Conservation (phyloP, 92 coral and sea anemone genomes). For the Bergia puertoricense region DNA sequence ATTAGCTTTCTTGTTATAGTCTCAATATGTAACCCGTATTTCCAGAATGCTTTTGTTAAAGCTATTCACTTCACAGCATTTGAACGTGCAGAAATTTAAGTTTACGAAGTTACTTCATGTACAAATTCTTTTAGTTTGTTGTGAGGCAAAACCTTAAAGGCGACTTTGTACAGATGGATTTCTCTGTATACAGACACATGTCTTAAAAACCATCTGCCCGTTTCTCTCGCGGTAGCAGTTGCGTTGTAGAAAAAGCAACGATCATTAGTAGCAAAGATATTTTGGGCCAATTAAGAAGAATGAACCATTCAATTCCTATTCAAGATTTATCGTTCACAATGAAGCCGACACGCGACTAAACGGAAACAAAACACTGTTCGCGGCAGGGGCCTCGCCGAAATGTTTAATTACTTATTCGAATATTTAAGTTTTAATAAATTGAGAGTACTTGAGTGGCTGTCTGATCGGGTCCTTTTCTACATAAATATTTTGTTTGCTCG, state of each 20-base stretch:
- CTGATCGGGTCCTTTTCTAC: conserved; percentile 28
- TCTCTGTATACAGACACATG: conserved; percentile 37
- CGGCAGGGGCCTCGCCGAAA: conserved; percentile 56
- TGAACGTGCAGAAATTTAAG: background rate
- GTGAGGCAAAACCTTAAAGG: background rate
- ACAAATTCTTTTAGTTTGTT: conserved; percentile 8
- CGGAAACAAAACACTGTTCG: conserved; percentile 64
- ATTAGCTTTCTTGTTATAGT: conserved; percentile 78
- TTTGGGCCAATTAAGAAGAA: conserved; percentile 57
- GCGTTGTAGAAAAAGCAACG: conserved; percentile 30
- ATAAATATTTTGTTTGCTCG: conserved; percentile 54
- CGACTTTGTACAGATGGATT: conserved; percentile 15
- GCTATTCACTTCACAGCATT: conserved; percentile 13
- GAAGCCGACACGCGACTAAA: conserved; percentile 82
- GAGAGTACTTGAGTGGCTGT: conserved; percentile 66
- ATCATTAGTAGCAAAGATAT: conserved; percentile 44
- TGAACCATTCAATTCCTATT: conserved; percentile 56
- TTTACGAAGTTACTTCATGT: conserved; percentile 1
- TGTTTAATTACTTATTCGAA: conserved; percentile 75
- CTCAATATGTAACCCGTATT: conserved; percentile 73
- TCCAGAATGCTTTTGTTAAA: conserved; percentile 57
- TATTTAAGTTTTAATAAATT: conserved; percentile 58
- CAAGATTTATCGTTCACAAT: conserved; percentile 64
- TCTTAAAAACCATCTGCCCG: conserved; percentile 41
- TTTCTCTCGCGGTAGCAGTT: conserved; percentile 48